A percentile compares a stretch with the other conserved stretches of the same genome.
Conservation (phyloP, 1,140 invertebrate species). For the Grapholita molesta region DNA sequence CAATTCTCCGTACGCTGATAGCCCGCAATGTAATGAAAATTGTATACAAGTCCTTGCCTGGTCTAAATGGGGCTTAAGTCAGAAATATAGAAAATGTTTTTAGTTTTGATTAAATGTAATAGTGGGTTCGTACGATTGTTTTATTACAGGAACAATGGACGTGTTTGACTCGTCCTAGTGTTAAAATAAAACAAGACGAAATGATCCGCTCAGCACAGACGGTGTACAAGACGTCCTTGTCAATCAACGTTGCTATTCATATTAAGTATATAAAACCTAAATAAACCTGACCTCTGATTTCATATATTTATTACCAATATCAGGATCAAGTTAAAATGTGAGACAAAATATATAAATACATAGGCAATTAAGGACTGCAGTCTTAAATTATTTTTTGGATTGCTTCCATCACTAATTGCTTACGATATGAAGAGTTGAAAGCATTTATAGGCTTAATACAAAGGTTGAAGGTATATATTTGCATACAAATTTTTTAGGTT, state of each 20-base stretch:
- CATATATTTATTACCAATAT: neutral
- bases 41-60: no score
- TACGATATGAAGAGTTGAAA: neutral
- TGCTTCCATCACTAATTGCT: neutral
- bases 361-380: neutral
- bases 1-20: no score
- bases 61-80: no score
- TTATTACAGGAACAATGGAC: slow-evolving; percentile 30
- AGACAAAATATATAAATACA: neutral
- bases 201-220: slow-evolving; percentile 1
- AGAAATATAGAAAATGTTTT: no score
- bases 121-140: no score
- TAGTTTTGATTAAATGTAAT: no score
- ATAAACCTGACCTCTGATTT: neutral
- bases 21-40: no score
- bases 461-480: neutral
- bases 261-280: neutral
- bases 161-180: slow-evolving; percentile 24
- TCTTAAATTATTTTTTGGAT: neutral
- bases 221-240: neutral
- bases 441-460: neutral
- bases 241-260: neutral
- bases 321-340: neutral
- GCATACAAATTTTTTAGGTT: neutral
- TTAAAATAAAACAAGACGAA: slow-evolving; percentile 38